A percentile compares a stretch with the other conserved stretches of the same genome.
phyloP scores from a whole-genome alignment of 2,888 invertebrate species.

The Synanthedon andrenaeformis region DNA sequence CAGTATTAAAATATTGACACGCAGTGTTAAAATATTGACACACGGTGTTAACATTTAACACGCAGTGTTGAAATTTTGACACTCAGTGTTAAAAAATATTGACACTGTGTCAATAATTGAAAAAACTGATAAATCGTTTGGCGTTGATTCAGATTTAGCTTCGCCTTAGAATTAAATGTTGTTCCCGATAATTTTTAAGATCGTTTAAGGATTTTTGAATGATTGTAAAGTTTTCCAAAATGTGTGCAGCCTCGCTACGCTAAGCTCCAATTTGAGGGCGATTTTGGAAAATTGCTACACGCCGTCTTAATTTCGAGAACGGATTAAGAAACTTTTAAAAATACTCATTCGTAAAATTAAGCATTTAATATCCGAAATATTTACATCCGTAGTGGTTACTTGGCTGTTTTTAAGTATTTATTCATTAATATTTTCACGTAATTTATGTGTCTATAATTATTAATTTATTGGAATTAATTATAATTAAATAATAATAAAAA shows the following conservation, averaged over 20 bases:
- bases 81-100: too few relatives aligned
- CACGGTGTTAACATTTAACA: too few relatives aligned
- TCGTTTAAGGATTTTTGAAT: slow-evolving; percentile 34
- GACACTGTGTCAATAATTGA: background rate
- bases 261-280: slow-evolving; percentile 3
- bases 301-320: slow-evolving; percentile 41
- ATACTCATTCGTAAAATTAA: slow-evolving; percentile 65
- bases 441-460: slow-evolving; percentile 69
- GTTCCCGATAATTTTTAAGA: slow-evolving; percentile 65
- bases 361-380: slow-evolving; percentile 62
- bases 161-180: slow-evolving; percentile 59
- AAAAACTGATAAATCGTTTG: background rate
- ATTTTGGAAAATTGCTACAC: slow-evolving; percentile 39
- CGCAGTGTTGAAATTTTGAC: too few relatives aligned
- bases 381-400: slow-evolving; percentile 65
- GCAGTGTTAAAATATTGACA: too few relatives aligned
- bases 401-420: slow-evolving; percentile 66
- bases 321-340: slow-evolving; percentile 48
- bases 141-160: slow-evolving; percentile 38
- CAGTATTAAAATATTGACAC: too few relatives aligned
- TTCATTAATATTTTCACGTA: slow-evolving; percentile 66
- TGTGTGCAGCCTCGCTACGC: slow-evolving; percentile 8
- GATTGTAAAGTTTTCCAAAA: slow-evolving; percentile 36
- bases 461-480: slow-evolving; percentile 66
- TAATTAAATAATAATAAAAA: slow-evolving; percentile 50